A percentile compares a stretch with the other conserved stretches of the same genome.
Evolutionary conservation across 2,113 vertebrate species (phyloP).

Genomic region (Mastomys natalensis): DNA sequence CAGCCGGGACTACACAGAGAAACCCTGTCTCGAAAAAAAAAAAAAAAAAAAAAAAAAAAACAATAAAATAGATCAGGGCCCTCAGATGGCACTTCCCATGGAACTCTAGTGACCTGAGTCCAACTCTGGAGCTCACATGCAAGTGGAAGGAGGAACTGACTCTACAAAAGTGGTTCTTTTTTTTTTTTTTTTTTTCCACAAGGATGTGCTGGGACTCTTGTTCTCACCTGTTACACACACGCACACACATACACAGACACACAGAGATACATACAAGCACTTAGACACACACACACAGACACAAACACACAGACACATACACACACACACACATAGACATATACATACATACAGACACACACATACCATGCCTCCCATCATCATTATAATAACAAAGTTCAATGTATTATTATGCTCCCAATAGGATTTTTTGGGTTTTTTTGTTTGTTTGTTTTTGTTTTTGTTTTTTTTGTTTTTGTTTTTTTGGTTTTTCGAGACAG

Average conservation of each 20-base stretch:
- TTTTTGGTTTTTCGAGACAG: no score
- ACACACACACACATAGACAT: neutral
- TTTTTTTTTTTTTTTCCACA: neutral
- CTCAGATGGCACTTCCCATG: neutral
- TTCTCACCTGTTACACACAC: neutral
- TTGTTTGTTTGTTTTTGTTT: no score
- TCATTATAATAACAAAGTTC: neutral
- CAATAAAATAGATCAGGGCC: neutral
- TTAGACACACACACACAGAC: neutral
- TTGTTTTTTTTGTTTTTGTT: no score
- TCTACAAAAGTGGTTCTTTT: neutral
- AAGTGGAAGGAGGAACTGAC: neutral
- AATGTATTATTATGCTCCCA: neutral
- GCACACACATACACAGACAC: neutral
- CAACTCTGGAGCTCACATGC: neutral
- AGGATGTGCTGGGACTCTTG: neutral
- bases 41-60: no score
- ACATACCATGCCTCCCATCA: neutral
- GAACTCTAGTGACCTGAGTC: neutral
- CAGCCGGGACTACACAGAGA: no score
- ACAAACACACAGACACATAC: accelerated
- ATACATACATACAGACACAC: neutral
- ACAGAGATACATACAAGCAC: no score
- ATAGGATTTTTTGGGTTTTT: neutral
- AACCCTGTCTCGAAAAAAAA: no score